A percentile compares a stretch with the other conserved stretches of the same genome.
Conservation (phyloP, 1,140 invertebrate species). For the Acyrthosiphon pisum region DNA sequence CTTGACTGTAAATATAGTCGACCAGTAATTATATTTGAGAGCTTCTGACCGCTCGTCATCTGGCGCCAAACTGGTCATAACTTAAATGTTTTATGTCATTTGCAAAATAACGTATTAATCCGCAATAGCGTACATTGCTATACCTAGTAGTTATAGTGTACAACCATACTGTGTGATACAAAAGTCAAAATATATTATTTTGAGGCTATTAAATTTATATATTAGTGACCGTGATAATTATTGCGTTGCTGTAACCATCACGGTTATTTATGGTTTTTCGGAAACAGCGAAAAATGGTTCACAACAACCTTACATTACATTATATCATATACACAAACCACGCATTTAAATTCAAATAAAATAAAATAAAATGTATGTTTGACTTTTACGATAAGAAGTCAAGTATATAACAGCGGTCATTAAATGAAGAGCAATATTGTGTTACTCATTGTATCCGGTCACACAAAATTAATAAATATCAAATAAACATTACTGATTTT, state of each 20-base stretch:
- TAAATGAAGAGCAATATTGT: neutral
- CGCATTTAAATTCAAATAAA: neutral
- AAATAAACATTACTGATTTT: neutral
- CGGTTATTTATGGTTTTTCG: neutral
- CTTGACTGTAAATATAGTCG: neutral
- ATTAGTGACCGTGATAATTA: neutral
- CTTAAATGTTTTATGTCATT: neutral
- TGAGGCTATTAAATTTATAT: neutral
- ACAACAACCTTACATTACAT: neutral
- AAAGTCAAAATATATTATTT: neutral
- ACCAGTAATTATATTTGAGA: constrained; percentile 8
- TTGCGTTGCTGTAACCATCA: neutral
- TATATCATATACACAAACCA: neutral
- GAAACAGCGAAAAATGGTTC: neutral
- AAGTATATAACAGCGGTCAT: neutral
- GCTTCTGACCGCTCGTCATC: neutral
- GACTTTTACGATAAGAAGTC: neutral
- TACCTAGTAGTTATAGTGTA: neutral
- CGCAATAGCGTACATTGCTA: neutral
- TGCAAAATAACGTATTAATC: neutral
- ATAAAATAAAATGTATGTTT: neutral
- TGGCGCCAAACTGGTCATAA: constrained; percentile 12
- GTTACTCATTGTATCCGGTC: neutral
- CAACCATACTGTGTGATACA: neutral
- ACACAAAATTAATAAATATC: neutral